Conservation (phyloP, 2,888 invertebrate species). For the Drosophila borealis region DNA sequence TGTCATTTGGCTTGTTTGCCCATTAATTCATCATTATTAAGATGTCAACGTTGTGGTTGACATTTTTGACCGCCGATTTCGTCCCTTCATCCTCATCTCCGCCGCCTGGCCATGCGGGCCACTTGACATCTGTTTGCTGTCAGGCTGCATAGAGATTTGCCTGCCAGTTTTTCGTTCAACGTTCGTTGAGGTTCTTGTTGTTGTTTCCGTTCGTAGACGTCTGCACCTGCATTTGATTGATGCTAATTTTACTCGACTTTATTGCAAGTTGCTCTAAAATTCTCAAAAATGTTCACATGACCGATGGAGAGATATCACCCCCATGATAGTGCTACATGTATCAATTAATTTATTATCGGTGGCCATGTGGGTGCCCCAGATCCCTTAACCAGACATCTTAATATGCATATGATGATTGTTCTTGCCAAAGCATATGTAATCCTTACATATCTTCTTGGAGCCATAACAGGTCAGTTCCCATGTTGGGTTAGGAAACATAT, state of each 20-base stretch:
- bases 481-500: background rate
- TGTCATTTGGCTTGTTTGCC: slow-evolving; percentile 74
- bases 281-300: slow-evolving; percentile 41
- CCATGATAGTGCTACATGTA: slow-evolving; percentile 7
- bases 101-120: slow-evolving; percentile 67
- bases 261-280: slow-evolving; percentile 66
- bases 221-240: slow-evolving; percentile 79
- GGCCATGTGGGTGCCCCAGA: slow-evolving; percentile 58
- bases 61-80: slow-evolving; percentile 65
- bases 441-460: slow-evolving; percentile 5
- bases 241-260: slow-evolving; percentile 76
- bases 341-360: slow-evolving; percentile 53
- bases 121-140: slow-evolving; percentile 75
- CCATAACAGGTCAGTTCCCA: slow-evolving; percentile 12
- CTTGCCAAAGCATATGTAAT: slow-evolving; percentile 24
- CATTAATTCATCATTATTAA: slow-evolving; percentile 84
- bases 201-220: slow-evolving; percentile 23
- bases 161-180: slow-evolving; percentile 33
- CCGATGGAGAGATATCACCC: slow-evolving; percentile 50
- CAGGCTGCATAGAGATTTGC: slow-evolving; percentile 53
- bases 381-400: slow-evolving; percentile 27
- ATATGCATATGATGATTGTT: slow-evolving; percentile 22
- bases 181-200: slow-evolving; percentile 1
- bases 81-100: slow-evolving; percentile 12
- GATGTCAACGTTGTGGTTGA: slow-evolving; percentile 82